Evolutionary conservation across 2,888 invertebrate species (phyloP).

Genomic region (Coenonympha glycerion): DNA sequence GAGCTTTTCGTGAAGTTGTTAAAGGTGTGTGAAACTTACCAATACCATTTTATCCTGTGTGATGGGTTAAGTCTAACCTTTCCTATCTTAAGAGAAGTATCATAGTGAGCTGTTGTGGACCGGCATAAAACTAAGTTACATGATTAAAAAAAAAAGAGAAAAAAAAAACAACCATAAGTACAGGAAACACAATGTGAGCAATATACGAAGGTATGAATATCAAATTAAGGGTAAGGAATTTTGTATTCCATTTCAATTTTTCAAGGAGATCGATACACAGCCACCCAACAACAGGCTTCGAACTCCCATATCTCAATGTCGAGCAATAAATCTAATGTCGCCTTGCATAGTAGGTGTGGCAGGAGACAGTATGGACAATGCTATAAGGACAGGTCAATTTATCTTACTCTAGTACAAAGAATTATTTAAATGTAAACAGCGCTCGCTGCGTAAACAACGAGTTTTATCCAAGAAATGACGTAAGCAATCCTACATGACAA

Average conservation of each 20-base stretch:
- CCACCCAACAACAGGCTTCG: neutral
- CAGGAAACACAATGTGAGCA: no score
- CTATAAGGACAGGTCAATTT: conserved; percentile 1
- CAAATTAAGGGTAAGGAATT: no score
- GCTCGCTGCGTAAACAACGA: neutral
- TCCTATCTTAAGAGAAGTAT: no score
- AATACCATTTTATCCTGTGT: no score
- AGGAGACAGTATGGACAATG: conserved; percentile 1
- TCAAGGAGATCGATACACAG: neutral
- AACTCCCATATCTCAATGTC: neutral
- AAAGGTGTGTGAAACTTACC: no score
- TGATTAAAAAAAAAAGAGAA: no score
- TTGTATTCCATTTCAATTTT: neutral
- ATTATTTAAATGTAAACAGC: conserved; percentile 4
- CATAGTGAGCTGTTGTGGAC: no score
- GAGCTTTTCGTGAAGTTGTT: no score
- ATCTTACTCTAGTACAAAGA: neutral
- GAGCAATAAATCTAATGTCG: conserved; percentile 3
- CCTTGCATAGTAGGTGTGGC: conserved; percentile 1
- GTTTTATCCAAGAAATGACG: neutral
- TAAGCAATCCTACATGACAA: neutral
- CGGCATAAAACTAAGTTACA: no score
- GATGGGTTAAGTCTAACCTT: no score
- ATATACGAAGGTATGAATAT: no score
- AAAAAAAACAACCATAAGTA: no score